Evolutionary conservation across 2,888 invertebrate genomes (phyloP), one percentile per base, ranked within the genome.

Genomic region (Rhingia campestris): DNA sequence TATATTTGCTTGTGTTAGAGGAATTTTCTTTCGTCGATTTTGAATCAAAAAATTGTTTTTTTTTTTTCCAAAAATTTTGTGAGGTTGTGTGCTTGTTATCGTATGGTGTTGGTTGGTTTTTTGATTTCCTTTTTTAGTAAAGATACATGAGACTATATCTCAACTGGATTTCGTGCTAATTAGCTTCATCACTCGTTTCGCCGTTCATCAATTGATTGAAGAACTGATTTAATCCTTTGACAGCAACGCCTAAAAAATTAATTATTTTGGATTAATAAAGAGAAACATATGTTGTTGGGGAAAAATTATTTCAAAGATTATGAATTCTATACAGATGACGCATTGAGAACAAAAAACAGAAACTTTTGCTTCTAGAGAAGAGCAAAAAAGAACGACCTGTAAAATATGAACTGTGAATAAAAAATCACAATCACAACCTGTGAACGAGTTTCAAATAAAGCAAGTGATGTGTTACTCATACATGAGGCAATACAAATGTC

Each of bases 161-260:
- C 59, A 77, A 72, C 66, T 56, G 45, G 56, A 86, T 58, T 81
- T 79, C 72, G 53, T 81, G 86, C 87, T 87, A 88, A 82, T 88
- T 88, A 75, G 88, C 87, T 75, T 89, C 89, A 63, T 89, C 89
- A 73, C 91, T 90, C 47, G 89, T 88, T 88, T 91, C 91, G 61
- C 88, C 88, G 74, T 86, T 88, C 49, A 88, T 86, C 74, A 90
- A 64, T 58, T 89, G 88, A 74, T 88, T 89, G 49, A 91, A 91
- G 81, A 91, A 91, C 41, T 88, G 88, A 86, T 88, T 89, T 56
- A 91, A 88, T 85, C 89, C 90, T 88, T 90, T 91, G 3, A 90
- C 91, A 77, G 91, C 91, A 58, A 91, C 91, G 76, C 91, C 91
- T 91, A 32, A 4, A 69, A 49, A 7, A 10, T 22, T 1, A 22